phyloP scores from a whole-genome alignment of 1,140 invertebrate genomes.

The Battus philenor region DNA sequence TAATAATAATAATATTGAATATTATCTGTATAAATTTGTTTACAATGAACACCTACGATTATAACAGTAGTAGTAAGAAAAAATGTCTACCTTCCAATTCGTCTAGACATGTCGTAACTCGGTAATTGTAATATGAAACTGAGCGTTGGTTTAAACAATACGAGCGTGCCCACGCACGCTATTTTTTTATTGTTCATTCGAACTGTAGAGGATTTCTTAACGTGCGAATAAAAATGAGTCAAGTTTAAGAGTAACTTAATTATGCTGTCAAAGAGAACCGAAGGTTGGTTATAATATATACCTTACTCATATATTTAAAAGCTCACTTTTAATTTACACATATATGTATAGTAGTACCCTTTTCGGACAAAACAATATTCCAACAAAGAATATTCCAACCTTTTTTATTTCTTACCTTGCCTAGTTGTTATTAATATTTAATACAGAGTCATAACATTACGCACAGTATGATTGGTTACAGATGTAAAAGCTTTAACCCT shows the following conservation, averaged over 20 bases:
- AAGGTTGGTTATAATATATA: no score
- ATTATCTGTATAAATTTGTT: constrained; percentile 39
- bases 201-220: constrained; percentile 29
- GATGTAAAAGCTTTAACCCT: no score
- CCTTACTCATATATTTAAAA: no score
- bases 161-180: constrained; percentile 22
- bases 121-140: constrained; percentile 32
- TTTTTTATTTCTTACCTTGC: no score
- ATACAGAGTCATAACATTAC: no score
- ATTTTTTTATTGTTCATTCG: constrained; percentile 26
- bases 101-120: constrained; percentile 40
- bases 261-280: constrained; percentile 13
- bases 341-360: no score
- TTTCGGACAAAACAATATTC: no score
- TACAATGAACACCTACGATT: constrained; percentile 44
- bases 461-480: no score
- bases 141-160: constrained; percentile 31
- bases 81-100: constrained; percentile 47
- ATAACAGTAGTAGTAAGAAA: constrained; percentile 36
- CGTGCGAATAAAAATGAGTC: constrained; percentile 32
- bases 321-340: no score
- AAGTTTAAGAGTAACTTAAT: constrained; percentile 21
- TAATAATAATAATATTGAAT: no score
- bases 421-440: no score
- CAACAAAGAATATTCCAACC: no score